These are phyloP conservation scores for Litocranius walleri DNA, from an alignment of 2,113 vertebrate genomes.

Conservation along the genomic window DNA sequence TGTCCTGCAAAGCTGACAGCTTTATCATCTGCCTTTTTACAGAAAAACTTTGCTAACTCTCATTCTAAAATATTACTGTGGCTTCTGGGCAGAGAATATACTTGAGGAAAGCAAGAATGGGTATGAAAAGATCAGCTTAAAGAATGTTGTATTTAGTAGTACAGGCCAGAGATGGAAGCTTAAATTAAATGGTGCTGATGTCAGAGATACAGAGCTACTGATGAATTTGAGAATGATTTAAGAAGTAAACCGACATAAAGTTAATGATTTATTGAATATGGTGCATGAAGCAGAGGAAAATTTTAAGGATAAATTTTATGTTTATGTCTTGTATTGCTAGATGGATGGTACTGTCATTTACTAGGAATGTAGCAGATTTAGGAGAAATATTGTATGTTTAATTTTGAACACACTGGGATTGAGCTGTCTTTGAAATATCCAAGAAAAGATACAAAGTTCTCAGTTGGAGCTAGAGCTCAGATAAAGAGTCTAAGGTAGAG, in stretches of 20 bases:
- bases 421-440: background rate
- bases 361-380: background rate
- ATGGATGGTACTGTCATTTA: background rate
- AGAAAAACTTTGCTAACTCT: background rate
- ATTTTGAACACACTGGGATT: background rate
- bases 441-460: background rate
- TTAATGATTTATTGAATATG: constrained; percentile 3
- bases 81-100: background rate
- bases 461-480: background rate
- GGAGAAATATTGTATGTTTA: background rate
- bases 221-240: background rate
- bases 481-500: background rate
- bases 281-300: background rate
- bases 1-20: background rate
- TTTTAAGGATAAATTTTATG: background rate
- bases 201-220: background rate
- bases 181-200: background rate
- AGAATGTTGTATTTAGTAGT: background rate
- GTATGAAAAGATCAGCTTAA: background rate
- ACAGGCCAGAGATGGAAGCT: background rate
- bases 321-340: background rate
- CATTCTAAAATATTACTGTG: background rate
- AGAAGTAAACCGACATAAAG: background rate
- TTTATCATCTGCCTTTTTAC: background rate
- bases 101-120: background rate